Percentiles rank a stretch among this genome's conserved stretches.
These are phyloP conservation scores for Penelope pileata DNA, from an alignment of 2,113 vertebrate species.

Conservation along the genomic window DNA sequence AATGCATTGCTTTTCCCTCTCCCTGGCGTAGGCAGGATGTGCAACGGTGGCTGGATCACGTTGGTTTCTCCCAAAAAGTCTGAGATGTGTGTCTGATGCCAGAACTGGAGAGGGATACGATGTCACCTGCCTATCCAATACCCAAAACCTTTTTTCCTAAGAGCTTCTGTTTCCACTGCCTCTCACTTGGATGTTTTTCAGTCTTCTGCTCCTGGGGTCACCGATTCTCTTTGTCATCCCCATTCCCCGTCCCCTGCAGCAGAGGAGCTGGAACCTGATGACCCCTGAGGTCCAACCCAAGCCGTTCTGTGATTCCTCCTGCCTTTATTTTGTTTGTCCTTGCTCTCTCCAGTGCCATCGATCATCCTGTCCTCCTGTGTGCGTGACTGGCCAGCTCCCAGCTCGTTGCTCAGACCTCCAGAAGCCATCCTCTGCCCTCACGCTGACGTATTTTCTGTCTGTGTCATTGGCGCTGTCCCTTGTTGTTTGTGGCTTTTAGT, in stretches of 20 bases:
- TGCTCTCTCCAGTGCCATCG: background rate
- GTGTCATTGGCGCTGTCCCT: background rate
- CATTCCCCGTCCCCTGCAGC: too few relatives aligned
- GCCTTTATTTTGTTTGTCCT: background rate
- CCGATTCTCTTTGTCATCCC: background rate
- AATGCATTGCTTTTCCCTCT: background rate
- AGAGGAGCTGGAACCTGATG: too few relatives aligned
- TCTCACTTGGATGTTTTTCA: background rate
- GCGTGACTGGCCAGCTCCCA: background rate
- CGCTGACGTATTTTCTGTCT: fast-evolving
- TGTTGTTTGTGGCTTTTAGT: background rate
- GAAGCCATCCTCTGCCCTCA: background rate
- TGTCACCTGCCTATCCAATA: background rate
- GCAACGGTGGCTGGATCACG: background rate
- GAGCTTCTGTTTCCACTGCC: background rate
- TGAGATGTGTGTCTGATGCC: fast-evolving
- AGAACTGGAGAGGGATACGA: too few relatives aligned
- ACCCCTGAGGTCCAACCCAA: too few relatives aligned
- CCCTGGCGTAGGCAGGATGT: fast-evolving
- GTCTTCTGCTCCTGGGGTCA: background rate
- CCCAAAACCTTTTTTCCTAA: background rate
- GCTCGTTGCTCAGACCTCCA: background rate
- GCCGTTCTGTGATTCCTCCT: too few relatives aligned
- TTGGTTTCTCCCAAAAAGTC: fast-evolving
- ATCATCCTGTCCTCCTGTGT: background rate